Conservation (phyloP, 2,888 invertebrate genomes). For the Sinopyrophorus schimmeli region DNA sequence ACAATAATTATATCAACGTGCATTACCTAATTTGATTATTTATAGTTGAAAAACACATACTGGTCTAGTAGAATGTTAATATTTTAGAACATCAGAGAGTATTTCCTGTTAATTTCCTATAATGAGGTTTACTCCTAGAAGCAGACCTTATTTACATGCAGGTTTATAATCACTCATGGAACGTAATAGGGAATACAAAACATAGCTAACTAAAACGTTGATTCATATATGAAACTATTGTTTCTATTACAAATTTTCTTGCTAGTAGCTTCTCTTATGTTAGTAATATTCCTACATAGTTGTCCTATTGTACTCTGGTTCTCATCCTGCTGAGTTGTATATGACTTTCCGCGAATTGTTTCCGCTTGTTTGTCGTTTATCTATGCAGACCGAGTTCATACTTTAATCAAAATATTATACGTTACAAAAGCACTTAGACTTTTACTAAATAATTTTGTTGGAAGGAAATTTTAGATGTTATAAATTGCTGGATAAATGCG, state of each 20-base stretch:
- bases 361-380: slow-evolving; percentile 39
- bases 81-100: no score
- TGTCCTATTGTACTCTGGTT: slow-evolving; percentile 46
- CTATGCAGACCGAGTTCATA: slow-evolving; percentile 40
- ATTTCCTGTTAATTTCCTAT: slow-evolving; percentile 25
- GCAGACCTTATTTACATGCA: slow-evolving; percentile 18
- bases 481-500: no score
- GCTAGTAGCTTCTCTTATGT: slow-evolving; percentile 20
- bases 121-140: slow-evolving; percentile 11
- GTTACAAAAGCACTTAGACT: no score
- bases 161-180: slow-evolving; percentile 14
- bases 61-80: no score
- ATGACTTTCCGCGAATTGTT: slow-evolving; percentile 40
- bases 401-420: slow-evolving; percentile 36
- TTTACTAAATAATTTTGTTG: no score
- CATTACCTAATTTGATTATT: no score
- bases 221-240: slow-evolving; percentile 24
- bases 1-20: no score
- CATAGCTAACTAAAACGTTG: slow-evolving; percentile 12
- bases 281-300: slow-evolving; percentile 17
- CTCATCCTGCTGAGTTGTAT: slow-evolving; percentile 50
- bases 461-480: no score
- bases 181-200: slow-evolving; percentile 11
- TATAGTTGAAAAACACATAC: no score
- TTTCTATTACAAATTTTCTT: slow-evolving; percentile 23